Base-by-base conservation (phyloP, 2,797 vertebrate species). In the Distichodus sexfasciatus region DNA sequence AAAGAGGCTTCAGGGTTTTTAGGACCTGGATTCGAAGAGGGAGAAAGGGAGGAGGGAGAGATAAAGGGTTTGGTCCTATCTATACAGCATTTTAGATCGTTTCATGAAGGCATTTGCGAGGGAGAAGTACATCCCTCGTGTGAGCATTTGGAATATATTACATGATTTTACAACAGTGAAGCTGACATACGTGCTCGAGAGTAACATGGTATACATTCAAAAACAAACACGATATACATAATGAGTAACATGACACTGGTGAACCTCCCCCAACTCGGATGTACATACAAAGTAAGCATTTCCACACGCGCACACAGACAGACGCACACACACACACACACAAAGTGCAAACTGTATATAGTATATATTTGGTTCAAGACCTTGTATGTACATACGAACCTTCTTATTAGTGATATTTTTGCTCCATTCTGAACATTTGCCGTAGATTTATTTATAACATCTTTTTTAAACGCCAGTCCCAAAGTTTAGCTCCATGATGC, bases 341-440 rank as follows among this genome's bases (percentile, higher is more conserved):
- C 35, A 53, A 28, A 70, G 67, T 62, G 67, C 46, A 70, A 50
- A 50, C 58, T 26, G 21, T 59, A 33, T 63, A 62, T 4, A 40
- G 8, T 61, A 43, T 23, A 61, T 24, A 33, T 43, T 53, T 53
- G 31, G 26, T 43, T 69, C 9, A 33, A 23, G 6, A 53, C 28
- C 31, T 31, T 26, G 23, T 24, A 33, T 10, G 19, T 15, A 60
- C 1, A 69, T 10, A 48, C 10, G 50, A 17, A 69, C 21, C 14
- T 26, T 61, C 33, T 50, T 29, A 29, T 29, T 36, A 8, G 15
- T 11, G n/a, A 9, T 33, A 55, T 28, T 10, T 21, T 23, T 40
- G 6, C 6, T 48, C 4, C 6, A 41, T 6, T 62, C 6, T 61
- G 14, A 2, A 41, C 24, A 12, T 50, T 29, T 50, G 31, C 38